A percentile compares a stretch with the other conserved stretches of the same genome.
phyloP scores from a whole-genome alignment of 2,113 vertebrate species.

The Arenaria interpres region DNA sequence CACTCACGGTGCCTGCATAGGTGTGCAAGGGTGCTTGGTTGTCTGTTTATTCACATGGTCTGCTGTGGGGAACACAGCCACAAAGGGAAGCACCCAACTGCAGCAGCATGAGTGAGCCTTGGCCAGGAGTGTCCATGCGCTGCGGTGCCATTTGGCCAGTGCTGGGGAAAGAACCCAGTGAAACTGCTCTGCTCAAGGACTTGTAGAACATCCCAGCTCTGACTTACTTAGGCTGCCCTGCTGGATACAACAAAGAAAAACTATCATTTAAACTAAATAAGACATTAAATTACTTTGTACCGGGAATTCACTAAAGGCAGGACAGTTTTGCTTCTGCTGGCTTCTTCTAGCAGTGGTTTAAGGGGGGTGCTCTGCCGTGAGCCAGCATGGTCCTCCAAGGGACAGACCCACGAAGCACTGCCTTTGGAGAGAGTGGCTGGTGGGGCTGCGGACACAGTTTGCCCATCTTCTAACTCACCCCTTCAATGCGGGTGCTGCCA shows the following conservation, averaged over 20 bases:
- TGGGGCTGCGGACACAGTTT: not conserved
- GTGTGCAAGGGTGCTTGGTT: rapidly evolving
- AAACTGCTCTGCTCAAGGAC: not conserved
- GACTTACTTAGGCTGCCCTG: not conserved
- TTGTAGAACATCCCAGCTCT: not conserved
- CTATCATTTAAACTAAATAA: not conserved
- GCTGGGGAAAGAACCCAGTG: not conserved
- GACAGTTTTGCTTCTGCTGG: not conserved
- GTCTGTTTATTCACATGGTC: not conserved
- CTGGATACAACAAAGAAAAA: not conserved
- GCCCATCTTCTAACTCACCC: not conserved
- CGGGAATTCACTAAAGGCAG: not conserved
- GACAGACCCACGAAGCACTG: not conserved
- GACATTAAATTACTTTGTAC: not conserved
- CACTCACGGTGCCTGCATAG: rapidly evolving
- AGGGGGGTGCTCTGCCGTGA: not conserved
- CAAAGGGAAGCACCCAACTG: not conserved
- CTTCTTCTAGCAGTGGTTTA: not conserved
- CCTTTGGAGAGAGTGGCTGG: not conserved
- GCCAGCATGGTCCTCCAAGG: not conserved
- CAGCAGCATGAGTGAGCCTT: not conserved
- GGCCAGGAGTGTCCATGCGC: rapidly evolving
- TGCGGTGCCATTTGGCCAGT: not conserved
- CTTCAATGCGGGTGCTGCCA: not conserved
- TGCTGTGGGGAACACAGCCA: not conserved